Conservation (phyloP, 92 coral and sea anemone species). For the Paragorgia papillata region DNA sequence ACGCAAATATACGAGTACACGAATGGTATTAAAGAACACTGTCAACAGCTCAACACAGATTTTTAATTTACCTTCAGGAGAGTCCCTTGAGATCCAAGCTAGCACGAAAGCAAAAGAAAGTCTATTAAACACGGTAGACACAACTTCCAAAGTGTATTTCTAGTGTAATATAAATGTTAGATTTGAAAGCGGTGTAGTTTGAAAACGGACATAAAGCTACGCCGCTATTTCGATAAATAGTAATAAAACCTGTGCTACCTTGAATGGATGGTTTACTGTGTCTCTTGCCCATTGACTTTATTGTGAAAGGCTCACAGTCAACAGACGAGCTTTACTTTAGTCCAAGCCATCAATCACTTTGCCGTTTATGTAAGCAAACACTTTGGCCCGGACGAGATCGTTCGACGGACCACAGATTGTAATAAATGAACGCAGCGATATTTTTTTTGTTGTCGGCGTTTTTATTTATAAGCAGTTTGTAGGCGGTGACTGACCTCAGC, state of each 20-base stretch:
- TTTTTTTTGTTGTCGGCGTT: constrained; percentile 9
- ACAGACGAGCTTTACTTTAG: background rate
- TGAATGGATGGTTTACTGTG: constrained; percentile 39
- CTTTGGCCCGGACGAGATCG: background rate
- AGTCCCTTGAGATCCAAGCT: constrained; percentile 99
- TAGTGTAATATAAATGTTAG: too few relatives aligned
- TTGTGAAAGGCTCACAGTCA: constrained; percentile 13
- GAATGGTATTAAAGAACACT: constrained; percentile 35
- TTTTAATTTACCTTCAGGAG: constrained; percentile 92
- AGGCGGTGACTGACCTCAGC: constrained; percentile 17
- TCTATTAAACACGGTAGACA: too few relatives aligned
- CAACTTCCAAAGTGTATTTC: too few relatives aligned
- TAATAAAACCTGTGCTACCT: constrained; percentile 14
- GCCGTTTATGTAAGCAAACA: background rate
- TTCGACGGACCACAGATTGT: constrained; percentile 15
- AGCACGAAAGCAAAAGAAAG: constrained; percentile 42
- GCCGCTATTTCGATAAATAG: too few relatives aligned
- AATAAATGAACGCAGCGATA: constrained; percentile 8
- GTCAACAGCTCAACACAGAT: constrained; percentile 7
- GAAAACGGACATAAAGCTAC: too few relatives aligned
- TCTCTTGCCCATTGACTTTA: constrained; percentile 32
- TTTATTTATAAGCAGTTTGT: constrained; percentile 2
- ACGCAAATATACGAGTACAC: too few relatives aligned
- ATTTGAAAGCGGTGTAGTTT: too few relatives aligned
- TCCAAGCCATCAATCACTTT: constrained; percentile 18